A percentile compares a stretch with the other conserved stretches of the same genome.
phyloP scores from a whole-genome alignment of 2,797 vertebrate species.

The Rhincodon typus region DNA sequence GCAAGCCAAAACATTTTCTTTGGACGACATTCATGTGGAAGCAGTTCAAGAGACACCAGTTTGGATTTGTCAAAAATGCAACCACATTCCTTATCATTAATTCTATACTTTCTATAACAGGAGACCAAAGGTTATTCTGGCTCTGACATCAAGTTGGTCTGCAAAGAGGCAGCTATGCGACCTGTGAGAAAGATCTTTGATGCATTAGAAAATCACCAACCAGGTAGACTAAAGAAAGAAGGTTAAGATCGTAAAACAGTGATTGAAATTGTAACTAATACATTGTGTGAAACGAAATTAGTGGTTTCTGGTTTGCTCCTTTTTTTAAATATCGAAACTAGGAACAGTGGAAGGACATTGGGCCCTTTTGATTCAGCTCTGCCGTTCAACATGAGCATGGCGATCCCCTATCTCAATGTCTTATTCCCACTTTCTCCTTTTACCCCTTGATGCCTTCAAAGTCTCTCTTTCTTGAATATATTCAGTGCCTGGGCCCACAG shows the following conservation, averaged over 20 bases:
- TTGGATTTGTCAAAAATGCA: not conserved
- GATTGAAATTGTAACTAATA: not conserved
- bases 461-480: too few species aligned
- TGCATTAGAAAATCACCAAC: constrained; percentile 71
- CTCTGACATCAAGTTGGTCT: constrained; percentile 82
- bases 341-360: too few species aligned
- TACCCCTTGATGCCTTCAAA: too few species aligned
- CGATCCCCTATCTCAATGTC: too few species aligned
- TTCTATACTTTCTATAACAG: constrained; percentile 47
- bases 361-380: too few species aligned
- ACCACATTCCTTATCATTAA: not conserved
- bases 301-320: not conserved
- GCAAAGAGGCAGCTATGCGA: constrained; percentile 92
- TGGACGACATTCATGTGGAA: not conserved
- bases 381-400: too few species aligned
- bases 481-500: too few species aligned
- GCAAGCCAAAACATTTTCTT: not conserved
- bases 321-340: too few species aligned
- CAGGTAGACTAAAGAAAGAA: constrained; percentile 59
- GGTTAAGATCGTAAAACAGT: not conserved
- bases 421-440: too few species aligned
- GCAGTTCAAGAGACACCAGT: not conserved
- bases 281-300: not conserved
- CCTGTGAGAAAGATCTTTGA: constrained; percentile 84
- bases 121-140: constrained; percentile 83